A percentile compares a stretch with the other conserved stretches of the same genome.
Conservation (phyloP, 2,113 vertebrate species). For the Plestiodon gilberti region DNA sequence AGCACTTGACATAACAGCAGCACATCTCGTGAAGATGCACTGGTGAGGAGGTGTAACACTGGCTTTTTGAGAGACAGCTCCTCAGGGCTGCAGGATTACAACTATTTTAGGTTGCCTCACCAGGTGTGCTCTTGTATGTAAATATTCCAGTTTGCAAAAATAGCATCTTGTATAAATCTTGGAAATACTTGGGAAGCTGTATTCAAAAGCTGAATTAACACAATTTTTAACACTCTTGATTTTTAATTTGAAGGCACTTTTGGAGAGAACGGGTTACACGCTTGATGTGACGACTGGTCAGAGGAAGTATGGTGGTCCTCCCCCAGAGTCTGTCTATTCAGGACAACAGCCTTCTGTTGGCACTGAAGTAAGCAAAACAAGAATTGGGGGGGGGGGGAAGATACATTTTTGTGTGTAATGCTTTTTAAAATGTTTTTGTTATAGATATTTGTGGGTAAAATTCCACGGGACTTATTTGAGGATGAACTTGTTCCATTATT, state of each 20-base stretch:
- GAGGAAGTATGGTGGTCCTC: constrained; percentile 96
- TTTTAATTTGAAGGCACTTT: constrained; percentile 83
- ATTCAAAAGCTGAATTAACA: neutral
- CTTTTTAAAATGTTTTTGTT: constrained; percentile 56
- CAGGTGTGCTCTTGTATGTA: no score
- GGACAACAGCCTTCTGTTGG: constrained; percentile 91
- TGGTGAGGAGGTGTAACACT: neutral
- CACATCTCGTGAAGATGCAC: neutral
- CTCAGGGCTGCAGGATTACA: neutral
- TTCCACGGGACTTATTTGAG: constrained; percentile 96
- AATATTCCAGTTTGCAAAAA: neutral
- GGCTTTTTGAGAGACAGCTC: neutral
- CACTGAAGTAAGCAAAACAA: constrained; percentile 87
- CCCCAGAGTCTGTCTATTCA: constrained; percentile 90
- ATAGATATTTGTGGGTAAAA: constrained; percentile 98
- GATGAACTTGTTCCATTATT: constrained; percentile 97
- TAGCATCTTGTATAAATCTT: neutral
- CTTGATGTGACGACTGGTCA: constrained; percentile 98
- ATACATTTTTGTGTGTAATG: neutral
- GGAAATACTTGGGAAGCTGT: neutral
- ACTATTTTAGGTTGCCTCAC: neutral
- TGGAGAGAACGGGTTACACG: constrained; percentile 95
- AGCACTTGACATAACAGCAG: no score
- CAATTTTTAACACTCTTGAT: constrained; percentile 41
- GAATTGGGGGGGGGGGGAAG: neutral